A percentile compares a stretch with the other conserved stretches of the same genome.
Conservation (phyloP, 1,140 invertebrate species). For the Bombyx mandarina region DNA sequence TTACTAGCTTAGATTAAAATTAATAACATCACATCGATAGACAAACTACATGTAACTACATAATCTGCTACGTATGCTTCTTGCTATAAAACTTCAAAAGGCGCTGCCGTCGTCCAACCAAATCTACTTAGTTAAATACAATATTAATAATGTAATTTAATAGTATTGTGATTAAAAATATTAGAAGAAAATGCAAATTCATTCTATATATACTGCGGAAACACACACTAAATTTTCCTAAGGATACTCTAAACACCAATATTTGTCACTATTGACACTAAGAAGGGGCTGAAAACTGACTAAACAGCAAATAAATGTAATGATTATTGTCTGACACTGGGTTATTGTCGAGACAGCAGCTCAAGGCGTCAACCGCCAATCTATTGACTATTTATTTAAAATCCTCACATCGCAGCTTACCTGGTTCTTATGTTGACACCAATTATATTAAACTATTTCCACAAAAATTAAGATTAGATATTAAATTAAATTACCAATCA, state of each 20-base stretch:
- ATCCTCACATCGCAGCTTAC: constrained; percentile 7
- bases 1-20: too few relatives aligned
- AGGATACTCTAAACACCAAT: constrained; percentile 2
- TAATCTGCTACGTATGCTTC: too few relatives aligned
- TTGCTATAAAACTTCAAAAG: too few relatives aligned
- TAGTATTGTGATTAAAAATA: too few relatives aligned
- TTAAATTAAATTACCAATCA: too few relatives aligned
- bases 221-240: constrained; percentile 10
- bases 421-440: neutral
- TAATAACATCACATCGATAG: too few relatives aligned
- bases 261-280: constrained; percentile 27
- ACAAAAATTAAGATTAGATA: neutral
- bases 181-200: neutral
- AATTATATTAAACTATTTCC: neutral
- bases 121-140: too few relatives aligned
- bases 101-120: too few relatives aligned
- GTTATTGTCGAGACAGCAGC: constrained; percentile 70
- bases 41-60: too few relatives aligned
- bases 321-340: constrained; percentile 70
- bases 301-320: constrained; percentile 60
- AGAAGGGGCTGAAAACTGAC: constrained; percentile 51
- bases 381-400: constrained; percentile 45
- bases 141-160: too few relatives aligned
- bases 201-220: constrained; percentile 5
- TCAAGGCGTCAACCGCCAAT: constrained; percentile 45